A percentile compares a stretch with the other conserved stretches of the same genome.
phyloP scores from a whole-genome alignment of 2,888 invertebrate species.

The Microdon myrmicae region DNA sequence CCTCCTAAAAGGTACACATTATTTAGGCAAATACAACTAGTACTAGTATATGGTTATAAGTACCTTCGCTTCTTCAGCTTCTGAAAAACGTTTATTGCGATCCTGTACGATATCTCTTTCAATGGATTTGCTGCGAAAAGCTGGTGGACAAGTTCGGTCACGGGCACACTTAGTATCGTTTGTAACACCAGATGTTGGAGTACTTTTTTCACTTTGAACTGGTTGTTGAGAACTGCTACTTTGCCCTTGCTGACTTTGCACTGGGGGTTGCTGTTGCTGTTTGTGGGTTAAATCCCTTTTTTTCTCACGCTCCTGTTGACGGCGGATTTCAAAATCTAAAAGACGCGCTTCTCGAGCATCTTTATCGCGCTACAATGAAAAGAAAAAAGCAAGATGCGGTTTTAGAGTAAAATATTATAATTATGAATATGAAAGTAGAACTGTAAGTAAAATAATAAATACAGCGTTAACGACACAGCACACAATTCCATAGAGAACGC shows the following conservation, averaged over 20 bases:
- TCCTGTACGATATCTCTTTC: constrained; percentile 63
- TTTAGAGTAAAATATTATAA: no score
- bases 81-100: constrained; percentile 61
- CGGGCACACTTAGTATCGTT: constrained; percentile 42
- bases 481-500: no score
- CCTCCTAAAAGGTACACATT: constrained; percentile 57
- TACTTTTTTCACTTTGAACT: constrained; percentile 55
- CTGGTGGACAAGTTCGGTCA: constrained; percentile 63
- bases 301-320: constrained; percentile 66
- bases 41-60: not conserved
- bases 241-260: constrained; percentile 57
- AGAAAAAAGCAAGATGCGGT: not conserved
- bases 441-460: no score
- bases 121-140: constrained; percentile 64
- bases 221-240: constrained; percentile 32
- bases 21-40: constrained; percentile 1
- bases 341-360: constrained; percentile 66
- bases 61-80: constrained; percentile 62
- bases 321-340: constrained; percentile 66
- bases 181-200: constrained; percentile 55
- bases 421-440: no score
- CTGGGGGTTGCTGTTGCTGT: constrained; percentile 57
- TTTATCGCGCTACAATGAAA: constrained; percentile 61
- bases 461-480: no score
- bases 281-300: constrained; percentile 63